These are phyloP conservation scores for Mya arenaria DNA, from an alignment of 1,140 invertebrate genomes.

Conservation along the genomic window DNA sequence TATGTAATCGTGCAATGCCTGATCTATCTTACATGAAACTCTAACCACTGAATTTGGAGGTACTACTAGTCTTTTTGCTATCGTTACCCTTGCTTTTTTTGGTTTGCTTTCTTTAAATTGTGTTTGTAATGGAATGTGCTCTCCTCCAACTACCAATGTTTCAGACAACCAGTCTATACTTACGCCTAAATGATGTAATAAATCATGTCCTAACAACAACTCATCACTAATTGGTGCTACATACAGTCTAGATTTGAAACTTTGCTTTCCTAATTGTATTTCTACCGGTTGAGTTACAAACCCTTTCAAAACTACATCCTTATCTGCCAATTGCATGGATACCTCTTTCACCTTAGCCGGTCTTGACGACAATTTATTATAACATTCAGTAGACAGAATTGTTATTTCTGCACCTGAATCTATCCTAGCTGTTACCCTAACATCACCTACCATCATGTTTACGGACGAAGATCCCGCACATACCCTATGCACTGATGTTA, in stretches of 20 bases:
- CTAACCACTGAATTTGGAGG: constrained; percentile 26
- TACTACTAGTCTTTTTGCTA: no score
- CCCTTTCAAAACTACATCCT: background rate
- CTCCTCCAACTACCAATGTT: background rate
- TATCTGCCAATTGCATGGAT: background rate
- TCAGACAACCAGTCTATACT: background rate
- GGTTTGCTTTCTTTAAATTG: background rate
- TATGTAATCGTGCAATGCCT: background rate
- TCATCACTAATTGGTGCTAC: constrained; percentile 27
- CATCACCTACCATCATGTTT: background rate
- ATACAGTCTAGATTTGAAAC: background rate
- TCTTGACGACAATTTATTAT: constrained; percentile 7
- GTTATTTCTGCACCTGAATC: constrained; percentile 37
- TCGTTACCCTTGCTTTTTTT: background rate
- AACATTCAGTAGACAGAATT: background rate
- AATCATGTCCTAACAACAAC: constrained; percentile 24
- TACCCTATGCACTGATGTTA: no score
- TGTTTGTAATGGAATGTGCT: constrained; percentile 2
- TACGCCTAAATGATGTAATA: background rate
- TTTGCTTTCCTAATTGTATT: background rate
- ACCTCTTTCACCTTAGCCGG: constrained; percentile 11
- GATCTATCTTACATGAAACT: background rate
- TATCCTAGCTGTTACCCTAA: constrained; percentile 3
- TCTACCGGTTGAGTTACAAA: constrained; percentile 8
- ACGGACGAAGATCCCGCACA: constrained; percentile 39